A percentile compares a stretch with the other conserved stretches of the same genome.
phyloP scores from a whole-genome alignment of 2,888 invertebrate genomes.

The Abrostola tripartita region DNA sequence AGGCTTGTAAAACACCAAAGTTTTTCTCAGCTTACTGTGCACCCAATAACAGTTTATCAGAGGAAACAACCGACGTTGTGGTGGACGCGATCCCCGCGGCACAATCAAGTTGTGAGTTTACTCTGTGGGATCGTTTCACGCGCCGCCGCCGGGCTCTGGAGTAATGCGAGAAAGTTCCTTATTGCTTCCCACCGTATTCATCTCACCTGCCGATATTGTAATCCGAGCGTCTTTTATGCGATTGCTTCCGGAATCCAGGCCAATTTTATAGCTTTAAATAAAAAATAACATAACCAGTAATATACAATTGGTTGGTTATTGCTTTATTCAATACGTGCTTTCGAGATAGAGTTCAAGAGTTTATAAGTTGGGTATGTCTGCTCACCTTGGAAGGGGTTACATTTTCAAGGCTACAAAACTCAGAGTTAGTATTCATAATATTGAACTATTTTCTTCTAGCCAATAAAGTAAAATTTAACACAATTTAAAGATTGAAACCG shows the following conservation, averaged over 20 bases:
- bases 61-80: slow-evolving; percentile 61
- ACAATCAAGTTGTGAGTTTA: slow-evolving; percentile 65
- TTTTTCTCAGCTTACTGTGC: slow-evolving; percentile 52
- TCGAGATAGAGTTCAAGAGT: neutral
- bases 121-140: slow-evolving; percentile 52
- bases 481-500: too few relatives aligned
- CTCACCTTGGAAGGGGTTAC: neutral
- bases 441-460: too few relatives aligned
- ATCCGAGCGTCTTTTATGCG: slow-evolving; percentile 54
- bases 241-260: slow-evolving; percentile 54
- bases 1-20: slow-evolving; percentile 45
- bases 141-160: slow-evolving; percentile 43
- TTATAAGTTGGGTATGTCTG: neutral
- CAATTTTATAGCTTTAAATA: slow-evolving; percentile 46
- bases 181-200: slow-evolving; percentile 70
- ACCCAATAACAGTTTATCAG: slow-evolving; percentile 69
- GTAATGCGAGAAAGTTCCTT: slow-evolving; percentile 69
- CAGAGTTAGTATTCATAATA: too few relatives aligned
- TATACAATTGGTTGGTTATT: slow-evolving; percentile 24
- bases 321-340: slow-evolving; percentile 19
- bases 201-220: slow-evolving; percentile 70
- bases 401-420: neutral
- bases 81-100: slow-evolving; percentile 55
- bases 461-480: too few relatives aligned
- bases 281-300: slow-evolving; percentile 37